A percentile compares a stretch with the other conserved stretches of the same genome.
These are phyloP conservation scores for Drosophila pachea DNA, from an alignment of 1,140 invertebrate genomes.

Conservation along the genomic window DNA sequence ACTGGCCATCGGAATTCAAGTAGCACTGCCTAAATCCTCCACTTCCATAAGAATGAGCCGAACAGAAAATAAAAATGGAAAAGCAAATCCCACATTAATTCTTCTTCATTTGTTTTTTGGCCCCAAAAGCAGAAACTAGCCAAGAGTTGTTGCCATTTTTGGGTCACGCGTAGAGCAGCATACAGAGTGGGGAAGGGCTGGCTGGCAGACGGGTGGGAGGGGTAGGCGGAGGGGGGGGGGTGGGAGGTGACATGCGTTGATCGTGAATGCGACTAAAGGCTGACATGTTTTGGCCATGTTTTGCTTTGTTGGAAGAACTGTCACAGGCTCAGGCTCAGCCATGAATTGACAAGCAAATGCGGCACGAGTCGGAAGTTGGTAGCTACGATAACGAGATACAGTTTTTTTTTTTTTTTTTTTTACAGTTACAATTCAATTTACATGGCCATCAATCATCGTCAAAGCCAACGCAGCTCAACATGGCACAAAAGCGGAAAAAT, in stretches of 20 bases:
- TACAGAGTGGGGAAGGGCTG: background rate
- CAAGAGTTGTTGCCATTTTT: slow-evolving; percentile 43
- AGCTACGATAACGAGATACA: slow-evolving; percentile 22
- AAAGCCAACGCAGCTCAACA: slow-evolving; percentile 17
- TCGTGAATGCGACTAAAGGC: slow-evolving; percentile 16
- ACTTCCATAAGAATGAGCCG: slow-evolving; percentile 14
- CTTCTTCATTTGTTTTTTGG: slow-evolving; percentile 9
- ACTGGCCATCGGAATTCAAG: slow-evolving; percentile 8
- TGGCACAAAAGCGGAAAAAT: background rate
- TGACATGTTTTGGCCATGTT: slow-evolving; percentile 22
- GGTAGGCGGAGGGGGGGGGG: background rate
- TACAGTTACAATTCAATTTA: slow-evolving; percentile 47
- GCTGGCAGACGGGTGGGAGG: too few species aligned
- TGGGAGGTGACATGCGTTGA: background rate
- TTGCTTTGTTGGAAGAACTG: slow-evolving; percentile 2
- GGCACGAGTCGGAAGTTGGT: slow-evolving; percentile 45
- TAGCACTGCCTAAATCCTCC: background rate
- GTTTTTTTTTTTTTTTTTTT: slow-evolving; percentile 26
- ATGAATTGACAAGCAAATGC: slow-evolving; percentile 22
- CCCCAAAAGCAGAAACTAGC: slow-evolving; percentile 11
- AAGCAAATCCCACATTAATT: slow-evolving; percentile 38
- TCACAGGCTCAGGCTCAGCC: slow-evolving; percentile 2
- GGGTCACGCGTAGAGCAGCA: slow-evolving; percentile 19
- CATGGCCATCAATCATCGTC: slow-evolving; percentile 50
- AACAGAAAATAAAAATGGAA: slow-evolving; percentile 8